Percentiles rank a stretch among this genome's conserved stretches.
These are phyloP conservation scores for Enteromius radiatus DNA, from an alignment of 2,797 vertebrate genomes.

Conservation along the genomic window DNA sequence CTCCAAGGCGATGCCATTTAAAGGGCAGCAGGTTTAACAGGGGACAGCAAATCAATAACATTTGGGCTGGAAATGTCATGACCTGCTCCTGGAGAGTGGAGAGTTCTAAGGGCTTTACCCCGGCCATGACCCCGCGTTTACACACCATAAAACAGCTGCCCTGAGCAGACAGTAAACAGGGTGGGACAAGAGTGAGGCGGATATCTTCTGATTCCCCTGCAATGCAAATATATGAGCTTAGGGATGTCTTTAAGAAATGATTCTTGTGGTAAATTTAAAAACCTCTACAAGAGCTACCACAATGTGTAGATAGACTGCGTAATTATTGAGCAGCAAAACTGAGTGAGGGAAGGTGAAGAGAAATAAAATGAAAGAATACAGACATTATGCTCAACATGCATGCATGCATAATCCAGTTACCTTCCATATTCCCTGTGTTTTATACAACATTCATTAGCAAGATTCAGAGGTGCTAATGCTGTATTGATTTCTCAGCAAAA, in stretches of 20 bases:
- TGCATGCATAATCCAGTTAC: background rate
- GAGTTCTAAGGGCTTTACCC: constrained; percentile 17
- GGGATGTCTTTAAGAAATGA: background rate
- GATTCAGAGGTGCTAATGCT: background rate
- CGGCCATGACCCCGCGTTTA: background rate
- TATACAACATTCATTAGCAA: background rate
- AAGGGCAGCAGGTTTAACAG: constrained; percentile 63
- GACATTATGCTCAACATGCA: no score
- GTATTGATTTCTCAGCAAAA: background rate
- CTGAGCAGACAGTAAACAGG: background rate
- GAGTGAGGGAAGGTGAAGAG: background rate
- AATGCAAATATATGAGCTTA: background rate
- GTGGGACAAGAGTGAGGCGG: background rate
- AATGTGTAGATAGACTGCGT: background rate
- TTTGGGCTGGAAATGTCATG: constrained; percentile 41
- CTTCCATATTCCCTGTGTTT: background rate
- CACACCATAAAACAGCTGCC: constrained; percentile 3
- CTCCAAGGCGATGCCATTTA: constrained; percentile 59
- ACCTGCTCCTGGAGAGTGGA: constrained; percentile 7
- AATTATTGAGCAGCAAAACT: background rate
- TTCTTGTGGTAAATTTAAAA: background rate
- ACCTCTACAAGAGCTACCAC: background rate
- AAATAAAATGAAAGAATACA: background rate
- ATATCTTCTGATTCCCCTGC: background rate
- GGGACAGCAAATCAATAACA: constrained; percentile 33